Conservation (phyloP, 2,797 vertebrate genomes). For the Morelia viridis region DNA sequence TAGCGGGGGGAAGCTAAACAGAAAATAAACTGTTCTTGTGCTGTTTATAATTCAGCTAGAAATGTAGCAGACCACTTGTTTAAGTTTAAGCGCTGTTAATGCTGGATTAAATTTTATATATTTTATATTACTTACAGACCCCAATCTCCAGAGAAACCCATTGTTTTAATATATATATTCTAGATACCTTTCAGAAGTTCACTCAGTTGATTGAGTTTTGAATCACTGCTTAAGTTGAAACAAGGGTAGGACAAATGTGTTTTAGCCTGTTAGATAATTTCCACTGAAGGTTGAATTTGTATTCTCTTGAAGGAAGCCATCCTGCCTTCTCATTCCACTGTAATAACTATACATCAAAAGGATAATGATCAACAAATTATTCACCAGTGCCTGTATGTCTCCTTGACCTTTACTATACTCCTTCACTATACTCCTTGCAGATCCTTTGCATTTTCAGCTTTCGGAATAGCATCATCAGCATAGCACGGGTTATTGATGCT, state of each 20-base stretch:
- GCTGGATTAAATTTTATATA: too few relatives aligned
- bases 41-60: constrained; percentile 13
- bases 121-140: constrained; percentile 9
- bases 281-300: background rate
- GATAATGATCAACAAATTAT: background rate
- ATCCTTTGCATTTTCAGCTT: too few relatives aligned
- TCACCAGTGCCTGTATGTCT: background rate
- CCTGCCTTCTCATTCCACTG: background rate
- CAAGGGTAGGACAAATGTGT: background rate
- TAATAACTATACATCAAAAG: background rate
- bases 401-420: too few relatives aligned
- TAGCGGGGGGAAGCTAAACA: background rate
- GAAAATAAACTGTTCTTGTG: background rate
- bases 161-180: background rate
- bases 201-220: background rate
- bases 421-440: too few relatives aligned
- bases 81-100: background rate
- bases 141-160: background rate
- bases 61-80: background rate
- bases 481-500: too few relatives aligned
- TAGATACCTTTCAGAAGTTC: background rate
- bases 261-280: background rate
- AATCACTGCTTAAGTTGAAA: background rate
- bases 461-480: too few relatives aligned
- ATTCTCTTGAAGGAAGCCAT: constrained; percentile 1